Evolutionary conservation across 1,140 invertebrate species (phyloP).

Genomic region (Hormaphis cornu): DNA sequence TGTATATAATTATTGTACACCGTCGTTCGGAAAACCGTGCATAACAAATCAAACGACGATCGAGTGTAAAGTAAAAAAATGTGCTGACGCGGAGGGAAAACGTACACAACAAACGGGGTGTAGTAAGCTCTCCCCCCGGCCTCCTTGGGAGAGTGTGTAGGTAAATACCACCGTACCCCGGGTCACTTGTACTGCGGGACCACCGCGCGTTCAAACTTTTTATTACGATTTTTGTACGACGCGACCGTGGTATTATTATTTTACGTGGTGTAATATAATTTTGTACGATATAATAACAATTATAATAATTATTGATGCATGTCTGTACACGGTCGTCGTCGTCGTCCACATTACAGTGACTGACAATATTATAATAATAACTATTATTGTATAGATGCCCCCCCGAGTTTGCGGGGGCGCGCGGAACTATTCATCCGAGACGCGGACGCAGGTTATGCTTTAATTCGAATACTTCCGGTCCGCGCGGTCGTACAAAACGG

Average conservation of each 20-base stretch:
- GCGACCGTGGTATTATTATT: no score
- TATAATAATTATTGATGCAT: slow-evolving; percentile 28
- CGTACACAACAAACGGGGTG: not conserved
- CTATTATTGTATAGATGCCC: not conserved
- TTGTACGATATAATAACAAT: not conserved
- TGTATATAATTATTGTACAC: no score
- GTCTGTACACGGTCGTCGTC: not conserved
- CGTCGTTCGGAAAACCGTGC: slow-evolving; percentile 25
- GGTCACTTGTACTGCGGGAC: no score
- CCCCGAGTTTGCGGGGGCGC: not conserved
- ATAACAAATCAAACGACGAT: slow-evolving; percentile 25
- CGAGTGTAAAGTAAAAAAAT: slow-evolving; percentile 26
- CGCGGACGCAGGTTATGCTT: slow-evolving; percentile 24
- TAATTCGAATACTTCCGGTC: slow-evolving; percentile 32
- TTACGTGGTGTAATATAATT: no score
- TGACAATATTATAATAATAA: not conserved
- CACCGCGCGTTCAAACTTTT: no score
- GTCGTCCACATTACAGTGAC: not conserved
- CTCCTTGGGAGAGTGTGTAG: no score
- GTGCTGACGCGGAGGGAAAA: not conserved
- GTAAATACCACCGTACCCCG: no score
- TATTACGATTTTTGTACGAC: no score
- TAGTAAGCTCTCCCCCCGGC: no score
- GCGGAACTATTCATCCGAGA: slow-evolving; percentile 25
- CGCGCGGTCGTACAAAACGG: slow-evolving; percentile 7